Evolutionary conservation across 1,140 invertebrate genomes (phyloP), one percentile per base, ranked within the genome.

Genomic region (Arctopsyche grandis): DNA sequence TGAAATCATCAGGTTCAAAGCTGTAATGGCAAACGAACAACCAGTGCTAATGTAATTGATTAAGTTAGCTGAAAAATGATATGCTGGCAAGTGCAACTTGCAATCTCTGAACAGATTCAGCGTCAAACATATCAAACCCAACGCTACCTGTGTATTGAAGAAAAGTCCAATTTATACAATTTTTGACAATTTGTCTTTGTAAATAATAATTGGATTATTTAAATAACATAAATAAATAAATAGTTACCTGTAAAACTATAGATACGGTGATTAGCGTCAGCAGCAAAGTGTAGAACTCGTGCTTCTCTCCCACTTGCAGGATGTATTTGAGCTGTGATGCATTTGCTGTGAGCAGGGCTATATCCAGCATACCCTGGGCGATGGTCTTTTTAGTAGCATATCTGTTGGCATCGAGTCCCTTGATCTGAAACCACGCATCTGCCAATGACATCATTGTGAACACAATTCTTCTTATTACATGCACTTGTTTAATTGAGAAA

Each of bases 261-360:
- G 95, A 97, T 21, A 93, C 89, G 44, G 91, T 92, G 80, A 97
- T 96, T 52, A 97, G 89, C 43, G 91, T 91, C 1, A 97, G 85
- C 90, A 97, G 93, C 21, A 95, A 87, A 66, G 91, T 92, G 84
- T 96, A 96, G 86, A 96, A 96, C 84, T 95, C 93, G 85, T 96
- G 94, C 83, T 93, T 91, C 16, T 93, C 90, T 22, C 94, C 94
- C 4, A 95, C 92, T 90, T 94, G 93, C 0, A 97, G 89, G 14
- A 97, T 92, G 83, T 96, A 96, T 86, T 96, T 96, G 9, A 97
- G 87, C 84, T 97, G 95, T 0, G 94, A 95, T n/a, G 95, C 95
- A 85, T 97, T 95, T 0, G 93, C 93, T 0, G 94, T 94, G 38
- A 95, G 87, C 56, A 95, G 85, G 0, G 94, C 94, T 76, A 96